Evolutionary conservation across 2,113 vertebrate species (phyloP).

Genomic region (Corythornis cristatus): DNA sequence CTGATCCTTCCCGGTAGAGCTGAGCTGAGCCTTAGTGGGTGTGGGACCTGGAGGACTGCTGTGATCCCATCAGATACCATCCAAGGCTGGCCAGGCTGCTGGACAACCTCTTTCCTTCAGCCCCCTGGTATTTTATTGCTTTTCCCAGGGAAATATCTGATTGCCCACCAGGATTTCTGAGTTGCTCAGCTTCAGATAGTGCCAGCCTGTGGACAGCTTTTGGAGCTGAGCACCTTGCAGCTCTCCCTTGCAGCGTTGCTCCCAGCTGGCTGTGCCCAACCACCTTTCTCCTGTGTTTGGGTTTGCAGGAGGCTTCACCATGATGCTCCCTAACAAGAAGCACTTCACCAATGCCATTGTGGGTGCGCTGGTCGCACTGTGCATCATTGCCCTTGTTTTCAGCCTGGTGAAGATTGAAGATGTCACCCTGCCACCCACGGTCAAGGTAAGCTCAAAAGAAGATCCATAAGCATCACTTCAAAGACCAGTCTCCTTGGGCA

Average conservation of each 20-base stretch:
- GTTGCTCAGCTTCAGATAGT: not conserved
- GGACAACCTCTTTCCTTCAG: not conserved
- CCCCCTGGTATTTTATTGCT: not conserved
- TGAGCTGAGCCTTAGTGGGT: accelerated
- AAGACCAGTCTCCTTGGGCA: not conserved
- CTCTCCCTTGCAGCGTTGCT: accelerated
- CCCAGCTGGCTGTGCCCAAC: not conserved
- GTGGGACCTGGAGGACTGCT: not conserved
- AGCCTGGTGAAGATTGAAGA: slow-evolving; percentile 48
- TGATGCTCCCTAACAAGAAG: not conserved
- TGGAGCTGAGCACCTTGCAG: accelerated
- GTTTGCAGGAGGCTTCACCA: not conserved
- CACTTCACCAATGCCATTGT: not conserved
- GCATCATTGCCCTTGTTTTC: slow-evolving; percentile 51
- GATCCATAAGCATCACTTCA: not conserved
- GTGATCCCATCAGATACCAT: not conserved
- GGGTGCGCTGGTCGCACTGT: not conserved
- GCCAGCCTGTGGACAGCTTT: not conserved
- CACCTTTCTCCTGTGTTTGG: not conserved
- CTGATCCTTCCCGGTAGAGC: accelerated
- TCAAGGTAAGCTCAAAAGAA: slow-evolving; percentile 57
- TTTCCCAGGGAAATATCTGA: not conserved
- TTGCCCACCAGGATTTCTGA: not conserved
- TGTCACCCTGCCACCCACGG: not conserved
- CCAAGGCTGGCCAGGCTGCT: not conserved